Base-by-base conservation (phyloP, 1,140 invertebrate genomes). In the Palaemon carinicauda region DNA sequence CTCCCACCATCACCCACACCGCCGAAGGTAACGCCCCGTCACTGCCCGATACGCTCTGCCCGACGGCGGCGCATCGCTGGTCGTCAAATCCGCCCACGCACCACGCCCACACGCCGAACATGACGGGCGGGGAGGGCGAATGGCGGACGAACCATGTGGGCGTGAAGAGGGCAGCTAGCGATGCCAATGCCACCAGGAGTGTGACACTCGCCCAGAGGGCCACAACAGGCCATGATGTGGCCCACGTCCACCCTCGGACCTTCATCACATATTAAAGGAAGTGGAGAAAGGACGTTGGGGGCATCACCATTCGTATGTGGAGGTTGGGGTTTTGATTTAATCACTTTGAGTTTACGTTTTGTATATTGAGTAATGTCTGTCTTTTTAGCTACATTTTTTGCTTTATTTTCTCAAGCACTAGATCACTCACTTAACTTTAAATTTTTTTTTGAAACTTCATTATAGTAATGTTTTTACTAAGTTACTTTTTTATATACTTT, bases 171-270 rank as follows among this genome's bases (percentile, higher is more conserved):
- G 79, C 79, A 5, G 53, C 79, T n/a, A 80, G 56, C 19, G 79
- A 80, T n/a, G 79, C 56, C 52, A 80, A n/a, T 17, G 79, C 56
- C 52, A 80, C 79, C 24, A 56, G 53, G 17, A 80, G 79, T 17
- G 79, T 60, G n/a, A 80, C 79, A 27, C 52, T 50, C 53, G 79
- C 56, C 79, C 79, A 80, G 7, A 80, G 54, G 17, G 52, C 79
- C 21, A 80, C 79, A 21, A 80, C 79, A 7, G 79, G 27, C 79
- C 79, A 80, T 29, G 79, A 80, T 27, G 79, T 80, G 7, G 53
- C 79, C 79, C 79, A 80, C 53, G 79, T 60, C 79, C 79, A 80
- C 50, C 79, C 79, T n/a, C 79, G 79, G 56, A 80, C 79, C 56
- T 80, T 80, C 79, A 80, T 80, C 53, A 80, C 79, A 80, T 80